Percentiles rank a stretch among this genome's conserved stretches.
phyloP scores from a whole-genome alignment of 2,888 invertebrate genomes.

The Ditula angustiorana region DNA sequence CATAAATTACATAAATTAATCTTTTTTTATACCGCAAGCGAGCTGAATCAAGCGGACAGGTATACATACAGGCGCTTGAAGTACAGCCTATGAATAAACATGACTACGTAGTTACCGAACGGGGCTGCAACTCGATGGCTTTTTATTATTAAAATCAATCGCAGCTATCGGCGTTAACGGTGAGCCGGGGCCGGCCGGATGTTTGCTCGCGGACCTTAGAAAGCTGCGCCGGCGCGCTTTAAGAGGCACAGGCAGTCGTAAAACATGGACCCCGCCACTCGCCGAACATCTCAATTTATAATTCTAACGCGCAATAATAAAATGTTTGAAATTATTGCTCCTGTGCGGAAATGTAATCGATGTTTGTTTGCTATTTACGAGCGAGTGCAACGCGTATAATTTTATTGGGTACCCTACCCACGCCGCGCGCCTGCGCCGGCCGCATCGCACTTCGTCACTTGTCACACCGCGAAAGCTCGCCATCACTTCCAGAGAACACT shows the following conservation, averaged over 20 bases:
- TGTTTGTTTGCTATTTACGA: constrained; percentile 61
- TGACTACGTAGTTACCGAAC: constrained; percentile 31
- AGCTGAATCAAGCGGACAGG: constrained; percentile 42
- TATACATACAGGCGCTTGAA: constrained; percentile 46
- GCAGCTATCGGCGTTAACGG: constrained; percentile 54
- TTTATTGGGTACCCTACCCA: constrained; percentile 55
- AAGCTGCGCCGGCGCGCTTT: constrained; percentile 62
- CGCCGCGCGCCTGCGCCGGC: constrained; percentile 42
- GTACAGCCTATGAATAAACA: constrained; percentile 43
- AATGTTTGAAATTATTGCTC: constrained; percentile 63
- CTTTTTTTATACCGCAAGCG: constrained; percentile 30
- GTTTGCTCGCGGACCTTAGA: constrained; percentile 74
- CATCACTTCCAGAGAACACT: constrained; percentile 1
- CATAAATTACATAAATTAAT: constrained; percentile 40
- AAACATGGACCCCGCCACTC: constrained; percentile 55
- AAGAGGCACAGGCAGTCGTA: constrained; percentile 65
- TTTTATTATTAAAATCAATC: constrained; percentile 47
- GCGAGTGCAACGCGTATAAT: constrained; percentile 56
- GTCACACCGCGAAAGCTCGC: constrained; percentile 10
- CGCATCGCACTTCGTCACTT: constrained; percentile 27
- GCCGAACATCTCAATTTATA: constrained; percentile 72
- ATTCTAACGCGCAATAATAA: constrained; percentile 62
- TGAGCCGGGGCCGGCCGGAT: constrained; percentile 69
- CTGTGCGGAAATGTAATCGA: constrained; percentile 63
- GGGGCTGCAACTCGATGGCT: constrained; percentile 38